These are phyloP conservation scores for Colius striatus DNA, from an alignment of 2,113 vertebrate genomes.

Conservation along the genomic window DNA sequence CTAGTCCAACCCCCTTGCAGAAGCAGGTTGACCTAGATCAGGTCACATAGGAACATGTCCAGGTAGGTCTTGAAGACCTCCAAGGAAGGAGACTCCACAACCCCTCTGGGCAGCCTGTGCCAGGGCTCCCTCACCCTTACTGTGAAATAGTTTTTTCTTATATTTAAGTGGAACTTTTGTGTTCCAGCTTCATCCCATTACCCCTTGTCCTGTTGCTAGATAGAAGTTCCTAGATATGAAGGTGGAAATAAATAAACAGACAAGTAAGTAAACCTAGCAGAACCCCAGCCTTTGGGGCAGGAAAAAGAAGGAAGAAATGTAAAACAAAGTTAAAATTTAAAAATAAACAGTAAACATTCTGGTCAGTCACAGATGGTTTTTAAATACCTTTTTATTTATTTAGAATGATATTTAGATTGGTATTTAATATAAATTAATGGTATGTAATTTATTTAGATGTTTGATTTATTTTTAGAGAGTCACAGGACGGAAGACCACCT, in stretches of 20 bases:
- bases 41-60: too few relatives aligned
- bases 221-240: not conserved
- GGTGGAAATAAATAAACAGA: not conserved
- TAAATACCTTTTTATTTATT: not conserved
- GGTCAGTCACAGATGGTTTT: not conserved
- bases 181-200: too few relatives aligned
- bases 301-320: not conserved
- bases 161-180: too few relatives aligned
- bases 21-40: too few relatives aligned
- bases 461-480: not conserved
- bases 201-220: too few relatives aligned
- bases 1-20: too few relatives aligned
- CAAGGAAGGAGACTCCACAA: too few relatives aligned
- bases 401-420: not conserved
- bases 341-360: not conserved
- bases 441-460: not conserved
- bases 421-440: too few relatives aligned
- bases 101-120: too few relatives aligned
- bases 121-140: too few relatives aligned
- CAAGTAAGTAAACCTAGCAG: not conserved
- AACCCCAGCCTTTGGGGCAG: not conserved
- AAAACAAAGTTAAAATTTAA: not conserved
- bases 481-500: not conserved
- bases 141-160: too few relatives aligned
- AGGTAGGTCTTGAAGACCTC: too few relatives aligned